Evolutionary conservation across 2,888 invertebrate species (phyloP), one percentile per base, ranked within the genome.

Genomic region (Cancer borealis): DNA sequence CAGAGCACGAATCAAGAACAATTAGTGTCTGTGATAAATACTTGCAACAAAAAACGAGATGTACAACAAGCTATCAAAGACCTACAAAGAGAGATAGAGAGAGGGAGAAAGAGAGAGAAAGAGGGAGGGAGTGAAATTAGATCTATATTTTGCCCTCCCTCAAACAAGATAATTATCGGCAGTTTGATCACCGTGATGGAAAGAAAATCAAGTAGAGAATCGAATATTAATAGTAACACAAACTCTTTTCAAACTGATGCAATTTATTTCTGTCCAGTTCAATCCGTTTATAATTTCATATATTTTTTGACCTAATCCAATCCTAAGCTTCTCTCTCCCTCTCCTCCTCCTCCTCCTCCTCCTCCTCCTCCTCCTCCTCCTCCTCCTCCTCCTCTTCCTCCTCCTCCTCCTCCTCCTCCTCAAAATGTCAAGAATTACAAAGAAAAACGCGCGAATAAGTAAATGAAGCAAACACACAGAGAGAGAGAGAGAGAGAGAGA

Each of bases 401-500:
- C 30, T 79, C 26, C 12, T 79, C 30, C 26, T 79, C 30, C 30
- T 26, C 14, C 30, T 47, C n/a, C 6, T 17, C 1, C 14, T 54
- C 14, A 54, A 54, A 54, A 49, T 54, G 54, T 54, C 54, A 54
- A 54, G 54, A 17, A 12, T 17, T 54, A 17, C 2, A 17, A 14
- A 3, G 17, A 54, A 54, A 12, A 49, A 49, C 49, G 49, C 0
- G 12, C 3, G 8, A 49, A 49, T 12, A 49, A 49, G 49, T 4
- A 49, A 49, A 49, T 49, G 0, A 49, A 14, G 12, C 14, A 54
- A 10, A 54, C 54, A 54, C 54, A 54, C 54, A 54, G 14, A 79
- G 79, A 79, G 79, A 79, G 79, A 79, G 79, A 79, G 79, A 79
- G 79, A 84, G 84, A 84, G 84, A 84, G 84, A 84, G 84, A 84